Percentiles rank a stretch among this genome's conserved stretches.
These are phyloP conservation scores for Nasonia oneida DNA, from an alignment of 2,888 invertebrate genomes.

Conservation along the genomic window DNA sequence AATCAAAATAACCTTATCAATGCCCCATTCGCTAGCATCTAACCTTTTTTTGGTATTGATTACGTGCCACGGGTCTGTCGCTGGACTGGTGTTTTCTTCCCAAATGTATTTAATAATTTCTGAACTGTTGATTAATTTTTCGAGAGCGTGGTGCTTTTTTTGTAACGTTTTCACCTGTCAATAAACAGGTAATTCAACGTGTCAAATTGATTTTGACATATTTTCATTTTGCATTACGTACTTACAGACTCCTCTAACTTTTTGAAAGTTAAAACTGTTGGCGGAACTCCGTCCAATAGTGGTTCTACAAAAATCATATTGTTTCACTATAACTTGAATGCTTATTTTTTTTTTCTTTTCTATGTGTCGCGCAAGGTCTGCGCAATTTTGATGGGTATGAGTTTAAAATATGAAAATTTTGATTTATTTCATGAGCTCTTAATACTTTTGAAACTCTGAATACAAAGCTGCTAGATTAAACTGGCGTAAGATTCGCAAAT, in stretches of 20 bases:
- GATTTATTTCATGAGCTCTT: background rate
- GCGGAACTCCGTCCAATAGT: background rate
- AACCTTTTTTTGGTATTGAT: background rate
- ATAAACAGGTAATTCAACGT: background rate
- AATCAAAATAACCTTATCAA: conserved; percentile 12
- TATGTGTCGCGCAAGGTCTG: too few species aligned
- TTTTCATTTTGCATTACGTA: background rate
- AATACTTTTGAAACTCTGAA: too few species aligned
- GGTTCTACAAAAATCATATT: conserved; percentile 15
- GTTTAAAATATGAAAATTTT: background rate
- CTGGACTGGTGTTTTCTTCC: background rate
- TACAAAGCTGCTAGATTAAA: too few species aligned
- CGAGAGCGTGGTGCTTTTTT: background rate
- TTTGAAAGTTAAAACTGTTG: background rate
- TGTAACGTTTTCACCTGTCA: conserved; percentile 1
- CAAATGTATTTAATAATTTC: background rate
- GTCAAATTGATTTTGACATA: background rate
- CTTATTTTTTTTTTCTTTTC: background rate
- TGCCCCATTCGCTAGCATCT: background rate
- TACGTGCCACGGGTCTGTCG: background rate
- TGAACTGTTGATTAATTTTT: background rate
- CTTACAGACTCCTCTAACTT: conserved; percentile 25
- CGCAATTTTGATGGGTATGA: background rate
- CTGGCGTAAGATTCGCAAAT: too few species aligned
- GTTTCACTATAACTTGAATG: background rate